Evolutionary conservation across 2,113 vertebrate species (phyloP).

Genomic region (Zapornia atra): DNA sequence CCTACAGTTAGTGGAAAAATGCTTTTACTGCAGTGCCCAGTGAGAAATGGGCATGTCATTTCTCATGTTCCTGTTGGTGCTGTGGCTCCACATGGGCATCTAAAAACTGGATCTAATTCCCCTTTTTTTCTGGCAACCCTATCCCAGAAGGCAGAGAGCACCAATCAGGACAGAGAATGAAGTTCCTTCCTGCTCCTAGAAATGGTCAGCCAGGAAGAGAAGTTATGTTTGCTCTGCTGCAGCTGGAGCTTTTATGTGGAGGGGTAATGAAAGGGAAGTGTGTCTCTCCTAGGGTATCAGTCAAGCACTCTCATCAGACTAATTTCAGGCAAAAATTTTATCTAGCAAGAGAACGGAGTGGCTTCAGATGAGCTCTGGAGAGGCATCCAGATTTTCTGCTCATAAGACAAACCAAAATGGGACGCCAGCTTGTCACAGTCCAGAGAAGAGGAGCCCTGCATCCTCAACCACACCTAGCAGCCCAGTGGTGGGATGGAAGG

Average conservation of each 20-base stretch:
- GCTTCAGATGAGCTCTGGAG: constrained; percentile 19
- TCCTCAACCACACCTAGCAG: background rate
- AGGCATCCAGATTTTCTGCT: constrained; percentile 24
- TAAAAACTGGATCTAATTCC: background rate
- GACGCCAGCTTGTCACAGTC: background rate
- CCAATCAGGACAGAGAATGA: background rate
- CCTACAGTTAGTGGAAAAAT: background rate
- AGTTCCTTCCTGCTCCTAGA: background rate
- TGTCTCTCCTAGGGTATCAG: background rate
- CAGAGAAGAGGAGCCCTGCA: background rate
- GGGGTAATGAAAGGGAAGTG: background rate
- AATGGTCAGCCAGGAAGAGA: background rate
- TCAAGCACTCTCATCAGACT: constrained; percentile 6
- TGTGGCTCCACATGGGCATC: background rate
- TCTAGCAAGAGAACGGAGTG: constrained; percentile 16
- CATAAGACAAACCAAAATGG: constrained; percentile 14
- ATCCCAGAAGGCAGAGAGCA: background rate
- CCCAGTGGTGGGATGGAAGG: background rate
- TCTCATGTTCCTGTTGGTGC: background rate
- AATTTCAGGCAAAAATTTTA: constrained; percentile 14
- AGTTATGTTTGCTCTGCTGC: background rate
- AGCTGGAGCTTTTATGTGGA: background rate
- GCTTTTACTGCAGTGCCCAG: background rate
- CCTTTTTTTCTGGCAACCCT: background rate
- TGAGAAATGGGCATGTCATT: background rate